Evolutionary conservation across 2,113 vertebrate genomes (phyloP).

Genomic region (Salvelinus fontinalis): DNA sequence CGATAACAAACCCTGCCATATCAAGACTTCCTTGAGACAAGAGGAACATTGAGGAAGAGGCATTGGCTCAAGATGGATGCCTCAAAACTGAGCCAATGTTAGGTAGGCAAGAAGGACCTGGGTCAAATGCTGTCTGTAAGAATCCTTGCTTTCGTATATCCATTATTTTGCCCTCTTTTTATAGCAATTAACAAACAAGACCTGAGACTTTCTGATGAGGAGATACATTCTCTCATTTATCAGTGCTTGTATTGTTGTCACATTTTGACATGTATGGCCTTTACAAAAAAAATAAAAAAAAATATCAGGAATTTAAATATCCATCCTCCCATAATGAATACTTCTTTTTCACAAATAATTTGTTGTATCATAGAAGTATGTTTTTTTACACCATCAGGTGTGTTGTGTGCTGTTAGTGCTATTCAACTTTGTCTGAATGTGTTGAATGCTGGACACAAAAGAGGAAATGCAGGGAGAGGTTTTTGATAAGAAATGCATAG

Average conservation of each 20-base stretch:
- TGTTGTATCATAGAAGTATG: background rate
- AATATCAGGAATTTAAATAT: no score
- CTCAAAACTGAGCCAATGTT: no score
- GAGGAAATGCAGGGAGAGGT: background rate
- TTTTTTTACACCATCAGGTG: background rate
- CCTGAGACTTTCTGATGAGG: background rate
- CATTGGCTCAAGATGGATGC: background rate
- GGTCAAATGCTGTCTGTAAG: background rate
- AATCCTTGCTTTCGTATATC: background rate
- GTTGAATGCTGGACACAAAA: background rate
- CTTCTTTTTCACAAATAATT: no score
- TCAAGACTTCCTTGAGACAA: background rate
- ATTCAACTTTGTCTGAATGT: background rate
- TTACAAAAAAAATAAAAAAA: background rate
- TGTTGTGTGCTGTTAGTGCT: background rate
- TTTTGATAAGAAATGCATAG: constrained; percentile 14
- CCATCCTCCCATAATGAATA: no score
- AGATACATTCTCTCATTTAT: background rate
- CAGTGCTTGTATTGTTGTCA: background rate
- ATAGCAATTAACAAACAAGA: background rate
- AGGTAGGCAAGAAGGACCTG: background rate
- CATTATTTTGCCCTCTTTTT: no score
- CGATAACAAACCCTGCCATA: background rate
- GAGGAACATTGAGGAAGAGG: background rate
- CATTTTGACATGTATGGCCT: background rate